phyloP scores from a whole-genome alignment of 2,797 vertebrate genomes.

The Meriones psammophilus region DNA sequence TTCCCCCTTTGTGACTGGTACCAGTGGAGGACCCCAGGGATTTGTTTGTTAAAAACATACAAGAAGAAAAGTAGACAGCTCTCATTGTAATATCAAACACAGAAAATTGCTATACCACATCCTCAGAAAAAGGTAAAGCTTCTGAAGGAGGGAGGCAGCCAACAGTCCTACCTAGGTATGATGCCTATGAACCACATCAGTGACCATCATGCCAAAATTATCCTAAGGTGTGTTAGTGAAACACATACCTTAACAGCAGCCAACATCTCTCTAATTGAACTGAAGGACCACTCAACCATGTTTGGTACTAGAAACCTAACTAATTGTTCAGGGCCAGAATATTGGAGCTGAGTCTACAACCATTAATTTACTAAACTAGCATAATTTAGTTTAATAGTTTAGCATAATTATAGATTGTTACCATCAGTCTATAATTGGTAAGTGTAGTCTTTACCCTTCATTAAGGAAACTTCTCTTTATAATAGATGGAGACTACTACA shows the following conservation, averaged over 20 bases:
- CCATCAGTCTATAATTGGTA: not conserved
- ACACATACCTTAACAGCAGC: not conserved
- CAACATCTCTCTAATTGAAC: not conserved
- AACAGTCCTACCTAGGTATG: not conserved
- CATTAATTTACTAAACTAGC: not conserved
- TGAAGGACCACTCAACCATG: too few relatives aligned
- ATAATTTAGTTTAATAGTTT: not conserved
- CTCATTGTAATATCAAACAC: not conserved
- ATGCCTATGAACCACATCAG: not conserved
- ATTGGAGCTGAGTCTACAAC: too few relatives aligned
- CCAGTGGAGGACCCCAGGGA: not conserved
- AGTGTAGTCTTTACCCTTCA: not conserved
- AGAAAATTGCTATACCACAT: not conserved
- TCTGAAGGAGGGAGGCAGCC: not conserved
- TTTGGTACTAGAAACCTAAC: too few relatives aligned
- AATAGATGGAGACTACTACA: not conserved
- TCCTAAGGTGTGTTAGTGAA: not conserved
- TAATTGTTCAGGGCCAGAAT: too few relatives aligned
- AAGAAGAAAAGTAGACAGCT: not conserved
- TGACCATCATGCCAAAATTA: not conserved
- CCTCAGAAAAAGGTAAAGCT: not conserved
- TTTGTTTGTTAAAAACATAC: not conserved
- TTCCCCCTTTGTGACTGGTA: not conserved
- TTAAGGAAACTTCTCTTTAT: not conserved
- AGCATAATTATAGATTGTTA: not conserved